Conservation (phyloP, 1,140 invertebrate genomes). For the Euglossa dilemma region DNA sequence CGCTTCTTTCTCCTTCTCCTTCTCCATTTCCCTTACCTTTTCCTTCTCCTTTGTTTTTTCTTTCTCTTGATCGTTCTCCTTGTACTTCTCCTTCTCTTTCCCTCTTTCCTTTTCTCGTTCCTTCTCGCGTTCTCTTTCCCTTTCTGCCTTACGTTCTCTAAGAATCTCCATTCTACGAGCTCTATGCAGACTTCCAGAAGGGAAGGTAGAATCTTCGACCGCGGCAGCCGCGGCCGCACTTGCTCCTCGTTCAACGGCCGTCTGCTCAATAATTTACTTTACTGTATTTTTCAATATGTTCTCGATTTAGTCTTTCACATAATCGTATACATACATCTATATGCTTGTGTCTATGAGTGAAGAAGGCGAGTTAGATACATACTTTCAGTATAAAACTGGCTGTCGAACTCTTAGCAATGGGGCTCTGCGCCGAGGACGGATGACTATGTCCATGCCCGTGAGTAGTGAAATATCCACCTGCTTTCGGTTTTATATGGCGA, state of each 20-base stretch:
- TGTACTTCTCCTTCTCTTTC: conserved; percentile 29
- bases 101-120: conserved; percentile 49
- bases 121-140: conserved; percentile 67
- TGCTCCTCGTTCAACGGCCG: conserved; percentile 74
- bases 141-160: conserved; percentile 67
- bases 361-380: conserved; percentile 59
- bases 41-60: not conserved
- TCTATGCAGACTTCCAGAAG: conserved; percentile 72
- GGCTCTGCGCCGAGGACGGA: conserved; percentile 70
- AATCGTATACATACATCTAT: too few relatives aligned
- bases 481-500: conserved; percentile 91
- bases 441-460: conserved; percentile 69
- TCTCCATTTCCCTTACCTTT: conserved; percentile 53
- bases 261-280: conserved; percentile 71
- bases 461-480: conserved; percentile 89
- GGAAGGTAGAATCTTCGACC: conserved; percentile 74
- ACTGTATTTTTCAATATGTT: conserved; percentile 59
- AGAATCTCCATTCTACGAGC: conserved; percentile 70
- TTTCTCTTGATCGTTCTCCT: not conserved
- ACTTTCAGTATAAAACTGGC: conserved; percentile 76
- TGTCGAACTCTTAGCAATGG: conserved; percentile 72
- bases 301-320: not conserved
- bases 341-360: too few relatives aligned
- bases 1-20: conserved; percentile 36
- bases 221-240: conserved; percentile 73